These are phyloP conservation scores for Parauchenoglanis ngamensis DNA, from an alignment of 2,797 vertebrate species.

Conservation along the genomic window DNA sequence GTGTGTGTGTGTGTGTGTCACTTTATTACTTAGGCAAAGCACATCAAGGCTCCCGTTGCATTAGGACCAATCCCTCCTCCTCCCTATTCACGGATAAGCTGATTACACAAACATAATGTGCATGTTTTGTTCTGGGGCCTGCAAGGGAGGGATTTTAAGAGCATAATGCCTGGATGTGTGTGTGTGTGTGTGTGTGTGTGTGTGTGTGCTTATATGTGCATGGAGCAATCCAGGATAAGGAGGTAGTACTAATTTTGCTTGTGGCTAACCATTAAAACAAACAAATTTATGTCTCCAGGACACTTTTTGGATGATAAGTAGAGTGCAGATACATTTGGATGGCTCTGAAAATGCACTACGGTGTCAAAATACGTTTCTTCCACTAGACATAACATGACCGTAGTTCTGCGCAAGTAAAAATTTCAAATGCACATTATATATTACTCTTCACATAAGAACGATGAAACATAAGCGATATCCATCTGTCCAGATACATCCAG, in stretches of 20 bases:
- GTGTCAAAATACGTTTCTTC: conserved; percentile 19
- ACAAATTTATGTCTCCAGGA: conserved; percentile 40
- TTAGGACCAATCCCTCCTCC: conserved; percentile 63
- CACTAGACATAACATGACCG: conserved; percentile 14
- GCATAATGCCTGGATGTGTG: conserved; percentile 47
- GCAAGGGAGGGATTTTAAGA: conserved; percentile 30
- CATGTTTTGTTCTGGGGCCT: conserved; percentile 50
- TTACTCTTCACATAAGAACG: conserved; percentile 38
- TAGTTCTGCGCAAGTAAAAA: conserved; percentile 16
- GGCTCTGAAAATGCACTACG: conserved; percentile 5
- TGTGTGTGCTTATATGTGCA: conserved; percentile 45
- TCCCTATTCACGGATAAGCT: conserved; percentile 74
- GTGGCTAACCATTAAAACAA: conserved; percentile 62
- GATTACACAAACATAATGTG: conserved; percentile 80
- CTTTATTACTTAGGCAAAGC: conserved; percentile 80
- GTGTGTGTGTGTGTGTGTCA: conserved; percentile 71
- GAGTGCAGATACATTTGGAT: neutral
- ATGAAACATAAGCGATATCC: conserved; percentile 56
- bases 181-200: conserved; percentile 15
- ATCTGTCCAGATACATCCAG: conserved; percentile 60
- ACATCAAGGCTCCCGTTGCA: conserved; percentile 74
- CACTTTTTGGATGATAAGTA: conserved; percentile 27
- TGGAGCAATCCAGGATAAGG: conserved; percentile 45
- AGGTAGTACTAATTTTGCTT: conserved; percentile 57
- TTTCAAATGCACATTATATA: conserved; percentile 24